Evolutionary conservation across 2,888 invertebrate genomes (phyloP).

Genomic region (Adelognathus sp.): DNA sequence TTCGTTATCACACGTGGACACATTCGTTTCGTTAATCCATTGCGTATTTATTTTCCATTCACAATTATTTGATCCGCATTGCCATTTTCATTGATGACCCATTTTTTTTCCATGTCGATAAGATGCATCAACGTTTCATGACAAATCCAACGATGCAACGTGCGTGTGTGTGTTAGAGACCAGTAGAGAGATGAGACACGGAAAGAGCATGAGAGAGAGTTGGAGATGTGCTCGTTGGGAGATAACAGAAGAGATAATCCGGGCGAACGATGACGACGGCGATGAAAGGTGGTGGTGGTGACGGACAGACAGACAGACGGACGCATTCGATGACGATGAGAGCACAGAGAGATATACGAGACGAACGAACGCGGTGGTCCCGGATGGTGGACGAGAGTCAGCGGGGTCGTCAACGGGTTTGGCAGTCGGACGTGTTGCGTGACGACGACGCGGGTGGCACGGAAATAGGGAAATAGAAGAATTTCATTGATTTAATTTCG

Average conservation of each 20-base stretch:
- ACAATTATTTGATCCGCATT: background rate
- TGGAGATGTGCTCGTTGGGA: background rate
- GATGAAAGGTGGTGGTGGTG: slow-evolving; percentile 34
- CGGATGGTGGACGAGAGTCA: slow-evolving; percentile 53
- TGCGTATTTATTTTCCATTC: slow-evolving; percentile 4
- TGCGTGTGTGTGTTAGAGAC: background rate
- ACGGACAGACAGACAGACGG: slow-evolving; percentile 2
- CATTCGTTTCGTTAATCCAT: slow-evolving; percentile 26
- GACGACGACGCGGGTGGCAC: slow-evolving; percentile 69
- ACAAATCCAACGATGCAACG: slow-evolving; percentile 25
- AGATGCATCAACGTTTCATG: slow-evolving; percentile 35
- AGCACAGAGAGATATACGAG: slow-evolving; percentile 56
- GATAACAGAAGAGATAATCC: background rate
- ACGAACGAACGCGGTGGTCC: slow-evolving; percentile 55
- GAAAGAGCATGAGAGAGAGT: background rate
- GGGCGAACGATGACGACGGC: slow-evolving; percentile 45
- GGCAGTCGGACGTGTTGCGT: slow-evolving; percentile 55
- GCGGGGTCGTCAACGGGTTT: slow-evolving; percentile 50
- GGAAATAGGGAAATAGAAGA: slow-evolving; percentile 81
- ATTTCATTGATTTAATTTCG: slow-evolving; percentile 77
- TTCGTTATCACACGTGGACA: slow-evolving; percentile 53
- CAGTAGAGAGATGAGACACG: slow-evolving; percentile 2
- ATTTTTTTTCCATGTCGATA: background rate
- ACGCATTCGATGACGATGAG: slow-evolving; percentile 35
- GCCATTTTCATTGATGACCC: slow-evolving; percentile 5